These are phyloP conservation scores for Erynnis tages DNA, from an alignment of 2,888 invertebrate species.

Conservation along the genomic window DNA sequence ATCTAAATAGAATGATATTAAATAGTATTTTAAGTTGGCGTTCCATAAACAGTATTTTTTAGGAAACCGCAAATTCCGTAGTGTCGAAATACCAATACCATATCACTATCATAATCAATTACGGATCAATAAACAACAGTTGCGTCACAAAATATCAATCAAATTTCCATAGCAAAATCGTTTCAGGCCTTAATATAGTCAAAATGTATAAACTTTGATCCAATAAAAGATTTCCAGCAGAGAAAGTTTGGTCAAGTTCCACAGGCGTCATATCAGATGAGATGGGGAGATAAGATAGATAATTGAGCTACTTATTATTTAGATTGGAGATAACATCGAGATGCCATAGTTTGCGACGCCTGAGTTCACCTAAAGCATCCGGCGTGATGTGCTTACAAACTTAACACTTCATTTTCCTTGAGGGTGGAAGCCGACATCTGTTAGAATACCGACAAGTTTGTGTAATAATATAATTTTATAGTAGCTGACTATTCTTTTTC, in stretches of 20 bases:
- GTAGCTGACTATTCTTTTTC: no score
- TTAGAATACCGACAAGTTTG: not conserved
- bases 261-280: slow-evolving; percentile 19
- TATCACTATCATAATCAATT: no score
- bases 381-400: slow-evolving; percentile 22
- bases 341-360: slow-evolving; percentile 22
- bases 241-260: slow-evolving; percentile 15
- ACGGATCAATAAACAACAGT: not conserved
- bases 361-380: slow-evolving; percentile 10
- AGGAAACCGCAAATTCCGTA: no score
- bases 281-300: slow-evolving; percentile 21
- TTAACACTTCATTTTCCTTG: slow-evolving; percentile 21
- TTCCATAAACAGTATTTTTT: no score
- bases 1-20: no score
- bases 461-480: no score
- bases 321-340: slow-evolving; percentile 20
- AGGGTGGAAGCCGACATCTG: not conserved
- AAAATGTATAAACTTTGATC: slow-evolving; percentile 13
- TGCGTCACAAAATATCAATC: slow-evolving; percentile 3
- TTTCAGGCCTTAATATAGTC: slow-evolving; percentile 18
- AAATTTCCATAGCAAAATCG: slow-evolving; percentile 19
- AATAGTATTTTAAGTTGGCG: no score
- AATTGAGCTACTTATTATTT: slow-evolving; percentile 26
- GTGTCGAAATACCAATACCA: no score
- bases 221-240: slow-evolving; percentile 18